Base-by-base conservation (phyloP, 1,140 invertebrate species). In the Charaxes varanes region DNA sequence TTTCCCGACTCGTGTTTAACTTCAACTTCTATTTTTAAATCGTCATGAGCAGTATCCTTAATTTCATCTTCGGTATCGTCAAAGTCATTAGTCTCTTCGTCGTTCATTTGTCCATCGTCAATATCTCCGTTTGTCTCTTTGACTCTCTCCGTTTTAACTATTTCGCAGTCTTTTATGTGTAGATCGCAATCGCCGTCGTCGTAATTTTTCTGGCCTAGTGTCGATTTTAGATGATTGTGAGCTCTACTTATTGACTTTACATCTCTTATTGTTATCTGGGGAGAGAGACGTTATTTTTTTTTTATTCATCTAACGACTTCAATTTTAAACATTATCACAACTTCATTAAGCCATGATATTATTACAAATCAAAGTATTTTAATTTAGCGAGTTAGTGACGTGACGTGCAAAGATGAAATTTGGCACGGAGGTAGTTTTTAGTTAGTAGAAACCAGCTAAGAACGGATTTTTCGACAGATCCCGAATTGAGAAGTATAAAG, bases 211-310 rank as follows among this genome's bases (percentile, higher is more conserved):
- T 34, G 30, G 6, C 30, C 40, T 4, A 78, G 27, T 0, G 27
- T 44, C 0, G 61, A 47, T 24, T 46, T 54, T 4, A 78, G 28
- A 4, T 53, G 13, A 7, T 61, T 53, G 2, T 52, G 31, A 0
- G 26, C 27, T n/a, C 68, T 22, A 21, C 60, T 60, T 38, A 79
- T 58, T 0, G 53, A 56, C 34, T 63, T 68, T 10, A 79, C 40
- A 1, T 72, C 68, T 14, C 48, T 37, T 11, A 74, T 30, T 41
- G 66, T 66, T 14, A 79, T 59, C 74, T 79, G 61, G 8, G 52
- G 44, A 7, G n/a, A 24, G 6, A 16, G 11, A 36, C 33, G 16
- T 18, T 1, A 35, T n/a, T 8, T 28, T n/a, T 27, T 14, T 30
- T 34, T 19, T 27, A 34, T 10, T 14, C n/a, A n/a, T n/a, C n/a